Evolutionary conservation across 2,113 vertebrate genomes (phyloP).

Genomic region (Tyrannus savana): DNA sequence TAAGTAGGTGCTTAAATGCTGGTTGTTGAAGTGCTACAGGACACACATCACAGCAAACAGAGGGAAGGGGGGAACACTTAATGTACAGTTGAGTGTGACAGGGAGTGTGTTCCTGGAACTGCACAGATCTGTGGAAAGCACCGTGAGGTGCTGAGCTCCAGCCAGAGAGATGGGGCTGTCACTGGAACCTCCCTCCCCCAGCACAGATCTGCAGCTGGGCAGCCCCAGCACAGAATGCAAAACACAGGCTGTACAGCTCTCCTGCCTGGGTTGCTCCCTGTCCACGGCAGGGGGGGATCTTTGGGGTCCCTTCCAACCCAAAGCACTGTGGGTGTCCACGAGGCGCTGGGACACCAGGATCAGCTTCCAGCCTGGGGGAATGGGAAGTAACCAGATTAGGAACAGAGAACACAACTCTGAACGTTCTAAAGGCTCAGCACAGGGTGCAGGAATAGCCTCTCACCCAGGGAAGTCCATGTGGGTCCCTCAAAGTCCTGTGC

Average conservation of each 20-base stretch:
- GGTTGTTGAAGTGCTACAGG: neutral
- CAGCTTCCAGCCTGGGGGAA: neutral
- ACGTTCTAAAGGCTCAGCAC: neutral
- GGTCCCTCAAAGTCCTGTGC: neutral
- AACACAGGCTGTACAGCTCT: too few species aligned
- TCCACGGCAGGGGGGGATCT: neutral
- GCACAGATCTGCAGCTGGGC: too few species aligned
- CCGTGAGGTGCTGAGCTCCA: neutral
- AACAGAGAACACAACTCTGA: neutral
- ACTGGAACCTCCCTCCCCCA: too few species aligned
- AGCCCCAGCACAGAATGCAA: too few species aligned
- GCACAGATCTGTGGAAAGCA: neutral
- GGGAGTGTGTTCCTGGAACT: neutral
- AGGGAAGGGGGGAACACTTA: neutral
- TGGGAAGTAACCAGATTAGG: neutral
- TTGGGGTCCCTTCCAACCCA: neutral
- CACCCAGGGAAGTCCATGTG: fast-evolving
- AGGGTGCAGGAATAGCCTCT: too few species aligned
- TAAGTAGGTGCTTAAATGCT: neutral
- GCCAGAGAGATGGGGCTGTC: too few species aligned
- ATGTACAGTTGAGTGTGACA: neutral
- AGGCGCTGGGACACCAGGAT: neutral
- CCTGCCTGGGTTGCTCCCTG: neutral
- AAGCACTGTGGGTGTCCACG: neutral
- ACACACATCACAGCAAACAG: neutral